Evolutionary conservation across 2,888 invertebrate species (phyloP), one percentile per base, ranked within the genome.

Genomic region (Eledona agricola): DNA sequence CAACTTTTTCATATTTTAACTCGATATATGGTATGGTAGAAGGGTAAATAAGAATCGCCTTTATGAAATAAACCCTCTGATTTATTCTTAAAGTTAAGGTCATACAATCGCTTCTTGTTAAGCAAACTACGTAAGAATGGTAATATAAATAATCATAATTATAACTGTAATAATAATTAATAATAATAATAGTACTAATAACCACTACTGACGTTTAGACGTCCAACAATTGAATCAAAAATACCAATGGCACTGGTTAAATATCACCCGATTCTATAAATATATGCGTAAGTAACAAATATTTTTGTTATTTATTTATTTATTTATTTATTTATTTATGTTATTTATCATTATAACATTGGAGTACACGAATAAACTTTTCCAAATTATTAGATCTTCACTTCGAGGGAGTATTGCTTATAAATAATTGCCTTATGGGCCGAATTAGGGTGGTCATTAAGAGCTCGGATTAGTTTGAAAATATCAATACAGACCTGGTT

Each of bases 191-290:
- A 71, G 69, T 71, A 68, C 66, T 69, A 71, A 74, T 75, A 75
- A 75, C 73, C 70, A 74, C 76, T 76, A 76, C 72, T 73, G 73
- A 73, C 73, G 72, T 72, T 66, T 66, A 65, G 63, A 74, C 74
- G 73, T 71, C 75, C 72, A 76, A 77, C 76, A 76, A 76, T 74
- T 72, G 70, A 77, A 74, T 77, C 73, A 77, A 77, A 75, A 76
- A 76, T 76, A 75, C 76, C 74, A 71, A 76, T 77, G 77, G 77
- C 76, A 77, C 77, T 76, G 76, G 75, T 76, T 77, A 77, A 77
- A 76, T 77, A 77, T 77, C 77, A 77, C 77, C 77, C 76, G 77
- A 76, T 76, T 76, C 77, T 77, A 75, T 75, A 76, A 75, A 73
- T 77, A 66, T 66, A 67, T 61, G 73, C 74, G 69, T 72, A 73